Evolutionary conservation across 1,140 invertebrate species (phyloP).

Genomic region (Atta cephalotes): DNA sequence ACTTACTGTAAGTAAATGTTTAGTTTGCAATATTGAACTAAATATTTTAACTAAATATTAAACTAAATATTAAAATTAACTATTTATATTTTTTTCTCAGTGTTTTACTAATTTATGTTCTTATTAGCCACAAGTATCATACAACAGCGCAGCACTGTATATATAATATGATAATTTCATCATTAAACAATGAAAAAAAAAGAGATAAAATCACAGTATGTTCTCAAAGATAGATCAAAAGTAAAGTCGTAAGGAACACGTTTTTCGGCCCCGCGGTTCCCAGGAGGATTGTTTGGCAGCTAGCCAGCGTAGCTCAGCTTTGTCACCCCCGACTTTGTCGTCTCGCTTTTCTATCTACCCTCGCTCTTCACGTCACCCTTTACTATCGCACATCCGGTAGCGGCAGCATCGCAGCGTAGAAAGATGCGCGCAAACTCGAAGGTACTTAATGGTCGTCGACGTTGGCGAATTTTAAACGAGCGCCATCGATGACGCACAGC

Average conservation of each 20-base stretch:
- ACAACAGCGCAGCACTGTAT: not conserved
- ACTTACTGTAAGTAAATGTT: too few relatives aligned
- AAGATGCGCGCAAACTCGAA: slow-evolving; percentile 72
- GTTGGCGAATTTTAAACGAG: slow-evolving; percentile 80
- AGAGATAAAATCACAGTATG: slow-evolving; percentile 35
- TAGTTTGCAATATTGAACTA: too few relatives aligned
- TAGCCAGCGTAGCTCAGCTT: slow-evolving; percentile 68
- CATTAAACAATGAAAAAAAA: slow-evolving; percentile 3
- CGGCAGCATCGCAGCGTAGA: slow-evolving; percentile 50
- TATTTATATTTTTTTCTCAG: too few relatives aligned
- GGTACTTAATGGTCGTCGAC: slow-evolving; percentile 77
- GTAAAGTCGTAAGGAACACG: slow-evolving; percentile 64
- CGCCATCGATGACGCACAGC: slow-evolving; percentile 68
- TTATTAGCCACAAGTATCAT: not conserved
- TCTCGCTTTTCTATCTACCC: slow-evolving; percentile 45
- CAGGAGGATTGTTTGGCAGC: slow-evolving; percentile 71
- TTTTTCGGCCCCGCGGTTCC: slow-evolving; percentile 61
- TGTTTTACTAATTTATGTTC: not conserved
- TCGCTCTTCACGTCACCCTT: slow-evolving; percentile 41
- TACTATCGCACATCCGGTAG: slow-evolving; percentile 18
- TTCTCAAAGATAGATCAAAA: slow-evolving; percentile 50
- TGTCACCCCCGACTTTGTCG: slow-evolving; percentile 46
- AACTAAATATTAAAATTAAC: too few relatives aligned
- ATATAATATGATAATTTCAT: not conserved
- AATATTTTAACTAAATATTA: too few relatives aligned